A percentile compares a stretch with the other conserved stretches of the same genome.
phyloP scores from a whole-genome alignment of 2,113 vertebrate genomes.

The Mustela nigripes region DNA sequence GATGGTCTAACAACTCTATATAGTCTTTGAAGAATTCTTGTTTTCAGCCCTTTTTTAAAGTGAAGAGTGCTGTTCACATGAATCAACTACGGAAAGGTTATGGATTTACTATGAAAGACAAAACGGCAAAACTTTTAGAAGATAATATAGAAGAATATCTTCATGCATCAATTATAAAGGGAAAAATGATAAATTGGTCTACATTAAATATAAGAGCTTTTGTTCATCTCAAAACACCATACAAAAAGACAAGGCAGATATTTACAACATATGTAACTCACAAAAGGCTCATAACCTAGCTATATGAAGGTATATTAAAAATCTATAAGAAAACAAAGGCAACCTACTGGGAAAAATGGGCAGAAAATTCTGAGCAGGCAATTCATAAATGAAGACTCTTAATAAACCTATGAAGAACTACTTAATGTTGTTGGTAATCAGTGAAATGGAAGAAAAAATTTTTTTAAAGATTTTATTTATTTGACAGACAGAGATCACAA shows the following conservation, averaged over 20 bases:
- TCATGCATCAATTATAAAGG: not conserved
- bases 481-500: too few relatives aligned
- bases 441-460: not conserved
- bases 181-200: not conserved
- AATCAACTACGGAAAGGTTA: not conserved
- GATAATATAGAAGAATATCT: not conserved
- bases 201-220: not conserved
- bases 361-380: not conserved
- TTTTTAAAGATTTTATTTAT: too few relatives aligned
- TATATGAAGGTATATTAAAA: not conserved
- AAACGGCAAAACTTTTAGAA: not conserved
- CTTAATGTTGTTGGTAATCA: not conserved
- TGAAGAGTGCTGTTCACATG: not conserved
- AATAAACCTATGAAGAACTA: not conserved
- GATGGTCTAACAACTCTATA: not conserved
- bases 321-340: constrained; percentile 1
- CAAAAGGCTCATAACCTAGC: not conserved
- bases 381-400: not conserved
- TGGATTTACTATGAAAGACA: not conserved
- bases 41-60: not conserved
- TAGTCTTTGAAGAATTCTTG: not conserved
- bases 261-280: not conserved
- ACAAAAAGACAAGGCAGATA: not conserved
- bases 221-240: not conserved
- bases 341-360: not conserved